These are phyloP conservation scores for Actinopyga echinites DNA, from an alignment of 53 echinoderm and acorn worm species.

Conservation along the genomic window DNA sequence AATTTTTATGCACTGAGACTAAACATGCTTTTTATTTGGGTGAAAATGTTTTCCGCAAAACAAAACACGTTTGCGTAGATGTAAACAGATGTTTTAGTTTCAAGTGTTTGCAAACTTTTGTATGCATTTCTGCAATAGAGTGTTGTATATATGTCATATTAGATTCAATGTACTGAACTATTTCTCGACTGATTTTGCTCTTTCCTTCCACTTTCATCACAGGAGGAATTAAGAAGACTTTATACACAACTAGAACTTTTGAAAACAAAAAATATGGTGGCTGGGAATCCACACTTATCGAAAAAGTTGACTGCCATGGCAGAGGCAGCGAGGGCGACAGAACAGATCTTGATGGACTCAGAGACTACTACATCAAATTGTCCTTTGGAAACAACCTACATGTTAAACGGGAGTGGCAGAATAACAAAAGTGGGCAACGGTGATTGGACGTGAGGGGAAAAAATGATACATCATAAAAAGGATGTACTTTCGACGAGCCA, in stretches of 20 bases:
- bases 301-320: constrained; percentile 93
- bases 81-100: no score
- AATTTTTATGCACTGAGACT: no score
- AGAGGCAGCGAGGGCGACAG: constrained; percentile 87
- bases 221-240: constrained; percentile 91
- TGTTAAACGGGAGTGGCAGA: constrained; percentile 36
- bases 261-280: constrained; percentile 91
- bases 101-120: no score
- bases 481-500: no score
- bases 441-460: constrained; percentile 25
- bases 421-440: constrained; percentile 38
- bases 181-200: no score
- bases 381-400: constrained; percentile 32
- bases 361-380: constrained; percentile 13
- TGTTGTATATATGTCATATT: no score
- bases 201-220: background rate
- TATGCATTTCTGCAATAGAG: no score
- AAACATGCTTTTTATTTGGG: no score
- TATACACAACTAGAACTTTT: constrained; percentile 93
- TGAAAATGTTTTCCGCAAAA: no score
- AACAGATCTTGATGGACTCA: constrained; percentile 82
- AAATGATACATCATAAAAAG: no score
- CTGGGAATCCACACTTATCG: constrained; percentile 90
- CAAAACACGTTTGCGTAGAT: no score
- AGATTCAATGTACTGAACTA: no score